Evolutionary conservation across 1,140 invertebrate genomes (phyloP).

Genomic region (Caenorhabditis elegans): DNA sequence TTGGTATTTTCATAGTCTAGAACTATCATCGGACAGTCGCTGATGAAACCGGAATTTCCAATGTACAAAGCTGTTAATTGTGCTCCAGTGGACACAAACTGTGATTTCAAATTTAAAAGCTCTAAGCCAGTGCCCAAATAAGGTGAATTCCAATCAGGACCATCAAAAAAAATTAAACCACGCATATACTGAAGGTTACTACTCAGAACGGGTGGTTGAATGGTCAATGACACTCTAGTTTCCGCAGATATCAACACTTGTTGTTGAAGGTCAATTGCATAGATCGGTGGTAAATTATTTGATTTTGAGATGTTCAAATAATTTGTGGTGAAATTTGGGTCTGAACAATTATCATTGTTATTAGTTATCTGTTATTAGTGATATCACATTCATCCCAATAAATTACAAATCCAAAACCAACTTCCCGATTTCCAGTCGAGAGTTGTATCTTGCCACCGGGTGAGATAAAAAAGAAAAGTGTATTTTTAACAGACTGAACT

Average conservation of each 20-base stretch:
- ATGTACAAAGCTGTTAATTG: neutral
- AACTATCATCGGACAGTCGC: too few species aligned
- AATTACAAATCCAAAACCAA: neutral
- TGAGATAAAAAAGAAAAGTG: neutral
- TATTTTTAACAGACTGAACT: neutral
- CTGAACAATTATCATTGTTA: too few species aligned
- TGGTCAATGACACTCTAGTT: too few species aligned
- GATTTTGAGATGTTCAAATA: too few species aligned
- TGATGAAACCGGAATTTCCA: too few species aligned
- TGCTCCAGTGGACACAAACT: neutral
- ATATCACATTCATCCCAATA: neutral
- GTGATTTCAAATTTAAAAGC: neutral
- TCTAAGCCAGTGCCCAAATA: neutral
- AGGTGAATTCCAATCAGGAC: neutral
- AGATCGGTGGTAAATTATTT: too few species aligned
- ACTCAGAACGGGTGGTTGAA: too few species aligned
- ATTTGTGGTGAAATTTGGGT: too few species aligned
- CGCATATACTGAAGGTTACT: neutral
- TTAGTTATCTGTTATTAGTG: too few species aligned
- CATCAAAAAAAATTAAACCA: neutral
- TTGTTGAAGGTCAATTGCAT: too few species aligned
- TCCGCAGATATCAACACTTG: too few species aligned
- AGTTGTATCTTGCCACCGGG: neutral
- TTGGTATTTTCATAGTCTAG: neutral
- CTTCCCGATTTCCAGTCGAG: neutral